A percentile compares a stretch with the other conserved stretches of the same genome.
phyloP scores from a whole-genome alignment of 2,113 vertebrate species.

The Euleptes europaea region DNA sequence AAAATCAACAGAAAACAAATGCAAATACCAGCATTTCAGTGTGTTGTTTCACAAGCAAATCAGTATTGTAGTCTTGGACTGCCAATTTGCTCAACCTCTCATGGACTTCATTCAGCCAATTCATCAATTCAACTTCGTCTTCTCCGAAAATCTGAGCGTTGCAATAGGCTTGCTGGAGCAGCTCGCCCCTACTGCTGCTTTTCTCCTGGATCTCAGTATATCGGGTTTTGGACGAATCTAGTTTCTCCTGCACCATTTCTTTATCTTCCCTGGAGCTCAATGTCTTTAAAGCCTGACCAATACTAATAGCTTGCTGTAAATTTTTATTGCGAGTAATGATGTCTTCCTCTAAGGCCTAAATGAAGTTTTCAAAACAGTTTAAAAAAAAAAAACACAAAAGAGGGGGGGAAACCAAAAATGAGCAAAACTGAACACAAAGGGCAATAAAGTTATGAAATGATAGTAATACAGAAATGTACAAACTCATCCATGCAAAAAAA shows the following conservation, averaged over 20 bases:
- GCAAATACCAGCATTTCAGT: slow-evolving; percentile 90
- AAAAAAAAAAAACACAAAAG: slow-evolving; percentile 66
- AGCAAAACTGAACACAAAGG: slow-evolving; percentile 16
- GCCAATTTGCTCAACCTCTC: slow-evolving; percentile 82
- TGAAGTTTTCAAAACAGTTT: slow-evolving; percentile 58
- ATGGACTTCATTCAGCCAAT: slow-evolving; percentile 93
- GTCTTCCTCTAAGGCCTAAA: slow-evolving; percentile 92
- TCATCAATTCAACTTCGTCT: slow-evolving; percentile 96
- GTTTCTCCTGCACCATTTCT: slow-evolving; percentile 90
- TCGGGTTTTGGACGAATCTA: slow-evolving; percentile 86
- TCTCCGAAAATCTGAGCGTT: slow-evolving; percentile 96
- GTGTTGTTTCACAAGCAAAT: slow-evolving; percentile 86
- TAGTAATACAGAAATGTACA: neutral
- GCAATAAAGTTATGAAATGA: slow-evolving; percentile 44
- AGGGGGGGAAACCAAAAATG: slow-evolving; percentile 64
- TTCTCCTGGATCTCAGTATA: slow-evolving; percentile 94
- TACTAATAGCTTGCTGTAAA: slow-evolving; percentile 89
- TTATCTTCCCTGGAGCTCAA: slow-evolving; percentile 94
- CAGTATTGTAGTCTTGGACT: slow-evolving; percentile 83
- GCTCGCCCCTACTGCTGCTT: slow-evolving; percentile 86
- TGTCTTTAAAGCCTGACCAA: slow-evolving; percentile 90
- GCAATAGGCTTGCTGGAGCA: slow-evolving; percentile 90
- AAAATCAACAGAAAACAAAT: slow-evolving; percentile 69
- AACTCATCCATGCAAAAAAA: fast-evolving
- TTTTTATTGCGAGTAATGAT: slow-evolving; percentile 88